Base-by-base conservation (phyloP, 2,888 invertebrate genomes). In the Tiliacea citrago region DNA sequence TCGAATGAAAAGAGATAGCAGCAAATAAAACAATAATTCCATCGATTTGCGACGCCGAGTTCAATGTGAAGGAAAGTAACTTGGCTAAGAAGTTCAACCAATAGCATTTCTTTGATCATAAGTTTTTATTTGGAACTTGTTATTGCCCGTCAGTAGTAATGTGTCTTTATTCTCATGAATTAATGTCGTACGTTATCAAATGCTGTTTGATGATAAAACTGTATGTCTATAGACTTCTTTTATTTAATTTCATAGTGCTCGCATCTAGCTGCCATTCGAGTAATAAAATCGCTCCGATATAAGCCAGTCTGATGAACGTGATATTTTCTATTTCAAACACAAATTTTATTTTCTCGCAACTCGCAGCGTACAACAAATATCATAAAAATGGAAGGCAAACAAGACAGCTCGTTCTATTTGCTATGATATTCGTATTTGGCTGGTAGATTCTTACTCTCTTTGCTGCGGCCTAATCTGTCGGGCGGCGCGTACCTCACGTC, bases 361-460 rank as follows among this genome's bases (percentile, higher is more conserved):
- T 88, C 86, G 86, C 77, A 84, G 79, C 82, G 90, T 89, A 91
- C 88, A 88, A 90, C 91, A 93, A 94, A 94, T 94, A 94, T 93
- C 88, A 95, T 94, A 96, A 96, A 96, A 95, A 95, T 95, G 93
- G 92, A 93, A 92, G 85, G 92, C 92, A 96, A 96, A 96, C 94
- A 96, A 91, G 87, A 86, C 88, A 85, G 90, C 89, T 88, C 87
- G 90, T 88, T 87, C 91, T 96, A 95, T 96, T 96, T 96, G 94
- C 93, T 78, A 84, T 92, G 92, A 92, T 93, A 85, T 87, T 88
- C 86, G 85, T 88, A 94, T 94, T 94, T 90, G 91, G 92, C 89
- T 86, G 90, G 91, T 86, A 90, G 90, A 92, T 93, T 94, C 95
- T 95, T 94, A 91, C 92, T 94, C 94, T 94, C 95, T 94, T 94